A percentile compares a stretch with the other conserved stretches of the same genome.
Conservation (phyloP, 2,797 vertebrate species). For the Chelmon rostratus region DNA sequence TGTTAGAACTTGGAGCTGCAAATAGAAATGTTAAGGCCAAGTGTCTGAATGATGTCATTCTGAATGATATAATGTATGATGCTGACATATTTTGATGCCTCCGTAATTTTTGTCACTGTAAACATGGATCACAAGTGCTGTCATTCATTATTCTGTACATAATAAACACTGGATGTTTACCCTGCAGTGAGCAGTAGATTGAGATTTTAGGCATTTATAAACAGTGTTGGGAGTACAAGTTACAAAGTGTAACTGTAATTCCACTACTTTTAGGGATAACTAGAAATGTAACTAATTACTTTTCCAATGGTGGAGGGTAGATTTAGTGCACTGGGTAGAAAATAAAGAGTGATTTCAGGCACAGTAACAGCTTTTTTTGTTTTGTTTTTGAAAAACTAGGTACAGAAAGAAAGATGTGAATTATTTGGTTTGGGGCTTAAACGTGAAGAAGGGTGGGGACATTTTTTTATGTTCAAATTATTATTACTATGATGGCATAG, state of each 20-base stretch:
- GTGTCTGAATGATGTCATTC: slow-evolving; percentile 15
- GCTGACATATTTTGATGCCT: slow-evolving; percentile 7
- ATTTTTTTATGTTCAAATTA: background rate
- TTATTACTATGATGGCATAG: background rate
- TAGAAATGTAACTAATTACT: too few species aligned
- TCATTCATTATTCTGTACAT: background rate
- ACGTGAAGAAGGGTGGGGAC: background rate
- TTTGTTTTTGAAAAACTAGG: too few species aligned
- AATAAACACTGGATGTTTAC: background rate
- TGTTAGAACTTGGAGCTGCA: slow-evolving; percentile 11
- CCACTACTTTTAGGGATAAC: too few species aligned
- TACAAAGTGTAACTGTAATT: too few species aligned
- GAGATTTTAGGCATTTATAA: background rate
- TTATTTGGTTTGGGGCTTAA: background rate
- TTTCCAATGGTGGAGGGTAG: too few species aligned
- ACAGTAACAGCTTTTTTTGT: too few species aligned
- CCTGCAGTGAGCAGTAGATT: background rate
- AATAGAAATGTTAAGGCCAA: slow-evolving; percentile 38
- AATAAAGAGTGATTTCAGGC: too few species aligned
- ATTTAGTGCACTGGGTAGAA: too few species aligned
- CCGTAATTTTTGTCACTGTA: background rate
- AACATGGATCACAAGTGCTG: background rate
- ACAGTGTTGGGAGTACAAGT: too few species aligned
- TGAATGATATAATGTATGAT: background rate
- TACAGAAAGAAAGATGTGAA: background rate